phyloP scores from a whole-genome alignment of 2,888 invertebrate species.

The Tachina grossa region DNA sequence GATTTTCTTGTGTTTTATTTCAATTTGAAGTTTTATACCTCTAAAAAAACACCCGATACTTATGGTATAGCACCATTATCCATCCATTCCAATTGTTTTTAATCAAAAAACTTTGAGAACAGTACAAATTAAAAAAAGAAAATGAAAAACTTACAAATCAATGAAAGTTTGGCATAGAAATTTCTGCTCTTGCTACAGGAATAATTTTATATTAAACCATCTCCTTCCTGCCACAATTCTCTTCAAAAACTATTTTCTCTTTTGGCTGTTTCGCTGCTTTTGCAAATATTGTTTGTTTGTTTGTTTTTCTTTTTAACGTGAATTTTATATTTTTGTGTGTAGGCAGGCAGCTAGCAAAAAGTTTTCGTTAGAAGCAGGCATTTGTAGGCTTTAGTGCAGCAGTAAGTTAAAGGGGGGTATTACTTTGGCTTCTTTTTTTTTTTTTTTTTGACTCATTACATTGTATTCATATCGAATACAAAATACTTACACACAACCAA shows the following conservation, averaged over 20 bases:
- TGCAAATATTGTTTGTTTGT: not conserved
- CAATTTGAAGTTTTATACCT: too few relatives aligned
- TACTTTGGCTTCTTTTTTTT: conserved; percentile 67
- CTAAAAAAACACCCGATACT: too few relatives aligned
- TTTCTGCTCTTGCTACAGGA: not conserved
- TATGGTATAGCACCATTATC: not conserved
- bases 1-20: too few relatives aligned
- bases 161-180: not conserved
- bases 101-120: not conserved
- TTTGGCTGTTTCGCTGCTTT: not conserved
- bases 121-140: not conserved
- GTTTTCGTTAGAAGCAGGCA: conserved; percentile 19
- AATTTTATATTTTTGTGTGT: conserved; percentile 1
- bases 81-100: not conserved
- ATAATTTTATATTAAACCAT: not conserved
- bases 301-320: not conserved
- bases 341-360: conserved; percentile 5
- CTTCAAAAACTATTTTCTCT: conserved; percentile 26
- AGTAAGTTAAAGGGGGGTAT: conserved; percentile 57
- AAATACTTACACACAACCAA: conserved; percentile 13
- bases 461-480: conserved; percentile 36
- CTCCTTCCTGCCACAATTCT: conserved; percentile 21
- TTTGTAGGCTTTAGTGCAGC: conserved; percentile 23
- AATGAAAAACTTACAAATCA: not conserved
- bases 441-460: conserved; percentile 50